Base-by-base conservation (phyloP, 2,113 vertebrate genomes). In the Synchiropus splendidus region DNA sequence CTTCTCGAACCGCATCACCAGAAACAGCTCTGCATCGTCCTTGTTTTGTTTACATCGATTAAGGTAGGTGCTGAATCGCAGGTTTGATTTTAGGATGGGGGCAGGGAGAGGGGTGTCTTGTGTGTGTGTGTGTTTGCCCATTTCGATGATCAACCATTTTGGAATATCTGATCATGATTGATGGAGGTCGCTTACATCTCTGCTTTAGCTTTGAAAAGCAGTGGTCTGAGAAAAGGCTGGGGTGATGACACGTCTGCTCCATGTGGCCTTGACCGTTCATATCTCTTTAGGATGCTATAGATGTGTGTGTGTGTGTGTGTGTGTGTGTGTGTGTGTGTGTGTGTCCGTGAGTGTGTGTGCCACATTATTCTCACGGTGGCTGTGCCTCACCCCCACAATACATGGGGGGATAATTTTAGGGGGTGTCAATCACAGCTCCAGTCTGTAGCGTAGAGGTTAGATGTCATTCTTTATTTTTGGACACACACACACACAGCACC, bases 381-480 rank as follows among this genome's bases (percentile, higher is more conserved):
- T 9, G 1, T 3, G 6, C 16, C 16, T 12, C 17, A 39, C 38
- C 13, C 16, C 33, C 48, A 54, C 56, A 61, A 44, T 12, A 41
- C 32, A 39, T 6, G 18, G 37, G 36, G 31, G 37, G 31, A 37
- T 59, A 51, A n/a, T 65, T 67, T 65, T 31, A 12, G 54, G 45
- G 45, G 55, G 56, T 56, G 61, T 45, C 75, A 67, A 47, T 74
- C 70, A 64, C 27, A 36, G 15, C 12, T 55, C 45, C 16, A n/a
- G 39, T 52, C 61, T 58, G n/a, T 51, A 54, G 54, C 46, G 58
- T 39, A 10, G 47, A 52, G 56, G 69, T 67, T 61, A 64, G 59
- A 70, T 67, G 64, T 67, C 76, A 64, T 51, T 71, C 59, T 61
- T 70, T 72, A 67, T 80, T 61, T 77, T 69, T 68, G 66, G 57